Conservation (phyloP, 2,888 invertebrate species). For the Omphaloscelis lunosa region DNA sequence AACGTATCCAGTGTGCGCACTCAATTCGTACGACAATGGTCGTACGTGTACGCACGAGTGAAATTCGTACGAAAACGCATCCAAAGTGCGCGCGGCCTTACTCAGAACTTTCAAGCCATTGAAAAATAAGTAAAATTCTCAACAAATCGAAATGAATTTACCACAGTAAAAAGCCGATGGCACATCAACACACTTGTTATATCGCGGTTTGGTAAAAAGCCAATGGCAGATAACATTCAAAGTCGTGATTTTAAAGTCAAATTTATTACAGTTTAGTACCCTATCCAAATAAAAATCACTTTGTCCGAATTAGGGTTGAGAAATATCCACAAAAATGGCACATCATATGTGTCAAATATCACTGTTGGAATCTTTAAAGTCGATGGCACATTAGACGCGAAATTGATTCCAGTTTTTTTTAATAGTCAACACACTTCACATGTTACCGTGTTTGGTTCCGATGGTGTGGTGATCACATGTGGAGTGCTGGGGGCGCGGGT, state of each 20-base stretch:
- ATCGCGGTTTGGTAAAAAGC: background rate
- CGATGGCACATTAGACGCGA: conserved; percentile 41
- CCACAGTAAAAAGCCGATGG: conserved; percentile 28
- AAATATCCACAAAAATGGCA: conserved; percentile 25
- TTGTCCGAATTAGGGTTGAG: background rate
- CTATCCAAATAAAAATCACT: background rate
- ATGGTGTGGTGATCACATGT: conserved; percentile 58
- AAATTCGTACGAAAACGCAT: too few species aligned
- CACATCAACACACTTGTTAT: conserved; percentile 17
- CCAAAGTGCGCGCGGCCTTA: too few species aligned
- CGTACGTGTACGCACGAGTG: too few species aligned
- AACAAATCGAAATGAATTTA: background rate
- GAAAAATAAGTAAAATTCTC: conserved; percentile 38
- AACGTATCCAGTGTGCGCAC: too few species aligned
- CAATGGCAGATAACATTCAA: conserved; percentile 24
- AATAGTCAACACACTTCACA: conserved; percentile 48
- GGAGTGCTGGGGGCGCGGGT: conserved; percentile 57
- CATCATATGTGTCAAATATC: conserved; percentile 30
- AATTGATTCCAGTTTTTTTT: background rate
- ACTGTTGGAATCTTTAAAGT: conserved; percentile 11
- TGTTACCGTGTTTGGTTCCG: conserved; percentile 20
- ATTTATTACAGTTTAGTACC: conserved; percentile 5
- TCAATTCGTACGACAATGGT: too few species aligned
- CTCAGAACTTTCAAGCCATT: too few species aligned
- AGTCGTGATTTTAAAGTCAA: conserved; percentile 6